Conservation (phyloP, 2,113 vertebrate genomes). For the Hippopotamus amphibius region DNA sequence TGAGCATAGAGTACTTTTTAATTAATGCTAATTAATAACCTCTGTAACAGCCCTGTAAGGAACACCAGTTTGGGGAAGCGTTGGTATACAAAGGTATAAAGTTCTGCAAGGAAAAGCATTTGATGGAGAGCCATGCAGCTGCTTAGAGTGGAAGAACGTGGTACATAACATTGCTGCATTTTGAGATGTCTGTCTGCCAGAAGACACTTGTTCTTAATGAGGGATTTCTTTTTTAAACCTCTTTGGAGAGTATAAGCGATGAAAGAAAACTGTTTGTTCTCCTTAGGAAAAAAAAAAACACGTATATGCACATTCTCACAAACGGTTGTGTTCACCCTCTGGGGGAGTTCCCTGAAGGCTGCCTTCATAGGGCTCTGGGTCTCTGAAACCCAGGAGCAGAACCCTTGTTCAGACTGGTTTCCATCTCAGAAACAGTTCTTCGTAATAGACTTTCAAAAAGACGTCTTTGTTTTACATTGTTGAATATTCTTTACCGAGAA, state of each 20-base stretch:
- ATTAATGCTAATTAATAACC: neutral
- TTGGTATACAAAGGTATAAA: neutral
- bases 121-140: neutral
- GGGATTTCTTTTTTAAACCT: neutral
- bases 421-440: neutral
- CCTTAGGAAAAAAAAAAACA: neutral
- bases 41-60: neutral
- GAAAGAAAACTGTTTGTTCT: neutral
- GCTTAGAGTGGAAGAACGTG: neutral
- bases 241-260: neutral
- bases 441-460: neutral
- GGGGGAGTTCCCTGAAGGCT: neutral
- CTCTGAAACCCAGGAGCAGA: neutral
- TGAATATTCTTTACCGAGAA: neutral
- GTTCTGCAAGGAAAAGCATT: neutral
- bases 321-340: neutral
- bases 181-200: neutral
- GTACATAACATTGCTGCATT: neutral
- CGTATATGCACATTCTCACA: neutral
- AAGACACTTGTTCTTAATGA: neutral
- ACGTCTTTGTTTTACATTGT: neutral
- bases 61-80: neutral
- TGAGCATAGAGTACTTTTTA: neutral
- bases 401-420: neutral
- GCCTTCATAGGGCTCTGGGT: neutral